A percentile compares a stretch with the other conserved stretches of the same genome.
Evolutionary conservation across 2,797 vertebrate species (phyloP).

Genomic region (Schizothorax lantsangensis): DNA sequence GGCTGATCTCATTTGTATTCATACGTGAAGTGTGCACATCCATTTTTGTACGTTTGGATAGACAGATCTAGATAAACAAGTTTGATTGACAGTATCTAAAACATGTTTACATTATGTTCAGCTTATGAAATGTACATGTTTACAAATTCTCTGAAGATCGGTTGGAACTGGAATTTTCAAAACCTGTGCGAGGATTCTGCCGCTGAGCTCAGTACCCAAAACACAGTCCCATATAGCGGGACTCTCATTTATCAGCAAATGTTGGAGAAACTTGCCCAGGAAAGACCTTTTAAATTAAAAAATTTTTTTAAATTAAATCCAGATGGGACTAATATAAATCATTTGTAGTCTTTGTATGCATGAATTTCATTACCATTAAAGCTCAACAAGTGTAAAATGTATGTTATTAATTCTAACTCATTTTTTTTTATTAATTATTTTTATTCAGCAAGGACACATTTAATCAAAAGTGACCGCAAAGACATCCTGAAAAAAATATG

Average conservation of each 20-base stretch:
- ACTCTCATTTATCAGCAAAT: neutral
- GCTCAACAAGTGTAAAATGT: neutral
- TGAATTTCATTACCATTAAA: too few species aligned
- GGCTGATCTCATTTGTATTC: conserved; percentile 1
- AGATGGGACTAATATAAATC: neutral
- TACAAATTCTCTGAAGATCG: neutral
- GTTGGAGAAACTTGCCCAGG: neutral
- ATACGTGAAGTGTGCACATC: neutral
- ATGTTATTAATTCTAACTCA: too few species aligned
- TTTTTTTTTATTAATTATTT: neutral
- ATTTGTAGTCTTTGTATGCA: neutral
- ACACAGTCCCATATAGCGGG: neutral
- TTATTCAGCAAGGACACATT: neutral
- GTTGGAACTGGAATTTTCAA: neutral
- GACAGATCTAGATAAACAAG: neutral
- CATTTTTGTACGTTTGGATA: neutral
- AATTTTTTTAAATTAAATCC: neutral
- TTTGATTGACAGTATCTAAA: neutral
- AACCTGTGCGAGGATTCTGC: neutral
- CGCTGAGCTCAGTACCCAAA: neutral
- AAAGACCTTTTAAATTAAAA: neutral
- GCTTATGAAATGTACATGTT: neutral
- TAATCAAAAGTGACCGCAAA: neutral
- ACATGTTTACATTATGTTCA: neutral
- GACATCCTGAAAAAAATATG: neutral